Percentiles rank a stretch among this genome's conserved stretches.
phyloP scores from a whole-genome alignment of 2,888 invertebrate species.

The Dorcus hopei region DNA sequence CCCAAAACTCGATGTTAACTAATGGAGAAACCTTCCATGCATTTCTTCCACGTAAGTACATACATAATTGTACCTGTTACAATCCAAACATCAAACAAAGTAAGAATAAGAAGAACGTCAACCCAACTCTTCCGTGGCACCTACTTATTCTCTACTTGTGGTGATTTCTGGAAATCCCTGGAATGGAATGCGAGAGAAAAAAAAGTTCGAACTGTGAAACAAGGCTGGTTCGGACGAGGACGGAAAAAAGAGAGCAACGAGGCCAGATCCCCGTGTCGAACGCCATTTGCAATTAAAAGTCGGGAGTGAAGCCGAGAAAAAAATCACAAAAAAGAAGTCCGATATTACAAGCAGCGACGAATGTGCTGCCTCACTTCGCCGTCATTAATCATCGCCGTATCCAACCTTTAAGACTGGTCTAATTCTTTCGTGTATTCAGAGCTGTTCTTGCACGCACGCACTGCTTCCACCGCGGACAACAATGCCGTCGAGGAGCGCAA shows the following conservation, averaged over 20 bases:
- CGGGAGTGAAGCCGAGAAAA: slow-evolving; percentile 15
- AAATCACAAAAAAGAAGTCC: slow-evolving; percentile 20
- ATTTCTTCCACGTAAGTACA: too few species aligned
- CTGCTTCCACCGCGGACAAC: not conserved
- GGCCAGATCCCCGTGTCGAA: slow-evolving; percentile 17
- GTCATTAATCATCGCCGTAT: slow-evolving; percentile 25
- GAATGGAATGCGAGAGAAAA: too few species aligned
- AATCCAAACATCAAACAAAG: too few species aligned
- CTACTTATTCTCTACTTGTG: too few species aligned
- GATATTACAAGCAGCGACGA: slow-evolving; percentile 27
- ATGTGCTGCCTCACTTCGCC: slow-evolving; percentile 27
- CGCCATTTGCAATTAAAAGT: slow-evolving; percentile 29
- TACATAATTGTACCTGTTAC: too few species aligned
- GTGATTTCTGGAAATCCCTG: too few species aligned
- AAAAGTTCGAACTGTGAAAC: too few species aligned
- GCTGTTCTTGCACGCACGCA: not conserved
- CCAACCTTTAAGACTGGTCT: slow-evolving; percentile 14
- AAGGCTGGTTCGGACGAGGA: not conserved
- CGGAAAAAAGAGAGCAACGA: not conserved
- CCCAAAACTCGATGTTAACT: too few species aligned
- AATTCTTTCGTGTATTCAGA: slow-evolving; percentile 1
- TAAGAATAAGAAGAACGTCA: too few species aligned
- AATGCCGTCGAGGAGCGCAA: not conserved
- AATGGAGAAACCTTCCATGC: too few species aligned
- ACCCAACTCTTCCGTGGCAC: too few species aligned